Conservation (phyloP, 1,140 invertebrate species). For the Drosophila suzukii region DNA sequence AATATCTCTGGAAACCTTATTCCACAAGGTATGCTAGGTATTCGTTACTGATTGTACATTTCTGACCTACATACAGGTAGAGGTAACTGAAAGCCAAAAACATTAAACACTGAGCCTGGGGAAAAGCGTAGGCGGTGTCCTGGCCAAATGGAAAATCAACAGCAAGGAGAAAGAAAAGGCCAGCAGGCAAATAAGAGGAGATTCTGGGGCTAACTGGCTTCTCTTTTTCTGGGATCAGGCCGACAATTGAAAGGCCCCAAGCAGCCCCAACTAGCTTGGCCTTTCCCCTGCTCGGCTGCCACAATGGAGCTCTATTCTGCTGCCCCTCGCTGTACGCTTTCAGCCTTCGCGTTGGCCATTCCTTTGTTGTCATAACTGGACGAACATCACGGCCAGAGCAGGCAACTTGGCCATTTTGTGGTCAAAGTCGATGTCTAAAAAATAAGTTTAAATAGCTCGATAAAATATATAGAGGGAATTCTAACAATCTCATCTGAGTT, state of each 20-base stretch:
- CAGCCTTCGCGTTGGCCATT: constrained; percentile 26
- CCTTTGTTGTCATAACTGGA: constrained; percentile 65
- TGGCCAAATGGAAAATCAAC: constrained; percentile 49
- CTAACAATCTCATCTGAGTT: too few species aligned
- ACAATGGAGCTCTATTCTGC: constrained; percentile 12
- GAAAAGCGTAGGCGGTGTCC: constrained; percentile 16
- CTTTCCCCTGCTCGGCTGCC: constrained; percentile 8
- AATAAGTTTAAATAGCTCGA: too few species aligned
- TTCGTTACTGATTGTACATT: constrained; percentile 12
- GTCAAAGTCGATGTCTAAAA: background rate
- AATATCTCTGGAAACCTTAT: constrained; percentile 11
- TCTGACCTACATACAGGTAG: constrained; percentile 34
- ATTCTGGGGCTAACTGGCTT: constrained; percentile 22
- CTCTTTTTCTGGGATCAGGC: constrained; percentile 46
- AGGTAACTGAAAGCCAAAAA: constrained; percentile 42
- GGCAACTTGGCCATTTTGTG: constrained; percentile 4
- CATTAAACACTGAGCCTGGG: constrained; percentile 37
- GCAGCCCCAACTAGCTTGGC: constrained; percentile 29
- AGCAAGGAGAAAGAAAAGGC: constrained; percentile 49
- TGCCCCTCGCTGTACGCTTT: constrained; percentile 19
- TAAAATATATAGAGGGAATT: too few species aligned
- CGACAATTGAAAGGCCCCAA: constrained; percentile 58
- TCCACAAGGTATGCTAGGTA: constrained; percentile 1
- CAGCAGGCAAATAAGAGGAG: constrained; percentile 45
- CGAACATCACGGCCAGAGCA: constrained; percentile 4